phyloP scores from a whole-genome alignment of 2,888 invertebrate species.

The Pedicia rivosa region DNA sequence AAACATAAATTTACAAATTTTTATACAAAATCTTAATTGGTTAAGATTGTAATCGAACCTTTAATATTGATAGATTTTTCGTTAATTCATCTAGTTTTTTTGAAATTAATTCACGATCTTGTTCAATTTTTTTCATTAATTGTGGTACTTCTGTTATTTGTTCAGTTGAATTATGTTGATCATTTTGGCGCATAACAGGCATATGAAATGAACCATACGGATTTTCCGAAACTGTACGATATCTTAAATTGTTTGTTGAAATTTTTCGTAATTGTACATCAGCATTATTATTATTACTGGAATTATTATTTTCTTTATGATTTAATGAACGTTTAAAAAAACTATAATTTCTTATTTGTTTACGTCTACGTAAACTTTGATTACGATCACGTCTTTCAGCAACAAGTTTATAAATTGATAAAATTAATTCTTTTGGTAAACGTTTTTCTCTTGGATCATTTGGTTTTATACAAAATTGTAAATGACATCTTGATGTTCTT shows the following conservation, averaged over 20 bases:
- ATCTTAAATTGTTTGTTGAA: constrained; percentile 5
- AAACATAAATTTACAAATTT: constrained; percentile 3
- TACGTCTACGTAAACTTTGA: constrained; percentile 33
- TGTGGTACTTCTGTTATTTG: neutral
- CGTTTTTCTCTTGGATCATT: constrained; percentile 69
- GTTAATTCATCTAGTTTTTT: constrained; percentile 1
- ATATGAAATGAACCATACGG: neutral
- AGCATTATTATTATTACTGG: constrained; percentile 1
- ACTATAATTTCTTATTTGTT: constrained; percentile 29
- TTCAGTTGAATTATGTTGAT: neutral
- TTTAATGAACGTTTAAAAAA: constrained; percentile 19
- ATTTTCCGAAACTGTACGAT: constrained; percentile 9
- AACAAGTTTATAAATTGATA: constrained; percentile 56
- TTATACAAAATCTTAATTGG: too few relatives aligned
- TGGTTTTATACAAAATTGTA: constrained; percentile 57
- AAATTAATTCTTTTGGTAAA: constrained; percentile 57
- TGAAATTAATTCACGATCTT: neutral
- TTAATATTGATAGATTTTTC: neutral
- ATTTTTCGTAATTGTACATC: constrained; percentile 8
- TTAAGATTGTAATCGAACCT: too few relatives aligned
- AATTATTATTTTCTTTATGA: neutral
- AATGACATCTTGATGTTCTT: constrained; percentile 57
- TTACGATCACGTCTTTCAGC: constrained; percentile 47
- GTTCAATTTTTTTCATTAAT: constrained; percentile 1
- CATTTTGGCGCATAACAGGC: neutral